Conservation (phyloP, 2,113 vertebrate genomes). For the Anguilla japonica region DNA sequence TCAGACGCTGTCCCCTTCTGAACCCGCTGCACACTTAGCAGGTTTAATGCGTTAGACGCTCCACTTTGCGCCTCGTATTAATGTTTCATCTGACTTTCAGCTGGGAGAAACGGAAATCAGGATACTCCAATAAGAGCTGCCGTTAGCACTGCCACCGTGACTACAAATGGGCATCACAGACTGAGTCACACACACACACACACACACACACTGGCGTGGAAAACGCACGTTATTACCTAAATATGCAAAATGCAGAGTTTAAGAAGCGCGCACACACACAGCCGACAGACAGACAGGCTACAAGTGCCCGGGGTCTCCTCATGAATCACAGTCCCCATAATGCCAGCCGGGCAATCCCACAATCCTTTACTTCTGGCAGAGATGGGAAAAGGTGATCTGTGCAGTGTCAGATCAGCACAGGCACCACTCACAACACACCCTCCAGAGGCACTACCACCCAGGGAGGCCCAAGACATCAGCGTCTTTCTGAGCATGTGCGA, state of each 20-base stretch:
- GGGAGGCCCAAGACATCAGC: background rate
- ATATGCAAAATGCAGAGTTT: background rate
- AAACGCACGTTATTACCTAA: background rate
- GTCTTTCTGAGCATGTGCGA: background rate
- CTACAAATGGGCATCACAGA: slow-evolving; percentile 46
- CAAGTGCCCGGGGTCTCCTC: background rate
- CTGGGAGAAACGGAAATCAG: slow-evolving; percentile 43
- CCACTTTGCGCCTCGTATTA: slow-evolving; percentile 20
- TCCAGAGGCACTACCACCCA: background rate
- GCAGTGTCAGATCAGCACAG: slow-evolving; percentile 6
- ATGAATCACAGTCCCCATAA: background rate
- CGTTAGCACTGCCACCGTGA: slow-evolving; percentile 45
- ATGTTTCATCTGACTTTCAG: slow-evolving; percentile 37
- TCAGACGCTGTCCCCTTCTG: background rate
- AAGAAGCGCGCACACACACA: too few species aligned
- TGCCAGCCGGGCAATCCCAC: slow-evolving; percentile 21
- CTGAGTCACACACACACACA: slow-evolving; percentile 49
- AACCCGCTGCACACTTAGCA: background rate
- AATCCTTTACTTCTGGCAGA: slow-evolving; percentile 3
- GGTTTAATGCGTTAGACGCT: background rate
- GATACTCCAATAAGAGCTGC: slow-evolving; percentile 42
- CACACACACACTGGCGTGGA: background rate
- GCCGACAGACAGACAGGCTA: background rate
- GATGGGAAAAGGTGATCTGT: slow-evolving; percentile 14
- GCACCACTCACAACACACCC: background rate